These are phyloP conservation scores for Phodopus roborovskii DNA, from an alignment of 2,113 vertebrate genomes.

Conservation along the genomic window DNA sequence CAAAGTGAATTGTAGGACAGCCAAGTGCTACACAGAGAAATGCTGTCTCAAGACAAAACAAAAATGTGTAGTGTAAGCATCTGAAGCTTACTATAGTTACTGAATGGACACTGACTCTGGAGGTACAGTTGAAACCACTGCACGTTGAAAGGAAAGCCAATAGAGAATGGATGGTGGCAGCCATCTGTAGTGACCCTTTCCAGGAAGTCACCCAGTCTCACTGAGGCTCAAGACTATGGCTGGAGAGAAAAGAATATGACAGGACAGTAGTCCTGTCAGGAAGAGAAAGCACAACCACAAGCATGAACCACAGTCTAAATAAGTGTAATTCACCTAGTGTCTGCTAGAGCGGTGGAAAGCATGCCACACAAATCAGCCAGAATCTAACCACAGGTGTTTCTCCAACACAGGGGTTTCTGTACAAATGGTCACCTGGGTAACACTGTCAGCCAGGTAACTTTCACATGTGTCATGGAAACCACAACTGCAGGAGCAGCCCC, in stretches of 20 bases:
- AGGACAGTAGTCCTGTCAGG: neutral
- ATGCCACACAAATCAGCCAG: neutral
- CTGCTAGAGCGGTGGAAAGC: neutral
- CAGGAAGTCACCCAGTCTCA: neutral
- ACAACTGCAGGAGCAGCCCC: neutral
- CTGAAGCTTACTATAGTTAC: neutral
- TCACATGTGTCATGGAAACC: fast-evolving
- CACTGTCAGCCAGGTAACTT: neutral
- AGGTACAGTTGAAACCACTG: neutral
- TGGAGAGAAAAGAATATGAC: neutral
- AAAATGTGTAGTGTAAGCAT: neutral
- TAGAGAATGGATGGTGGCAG: neutral
- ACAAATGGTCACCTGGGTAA: neutral
- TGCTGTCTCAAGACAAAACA: too few species aligned
- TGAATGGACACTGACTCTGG: neutral
- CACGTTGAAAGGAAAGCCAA: neutral
- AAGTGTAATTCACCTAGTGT: neutral
- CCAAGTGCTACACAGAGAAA: too few species aligned
- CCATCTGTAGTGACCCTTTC: neutral
- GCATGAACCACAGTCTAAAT: neutral
- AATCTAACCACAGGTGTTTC: neutral
- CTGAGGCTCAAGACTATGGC: neutral
- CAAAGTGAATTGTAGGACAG: too few species aligned
- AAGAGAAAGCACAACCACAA: neutral
- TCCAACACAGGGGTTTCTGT: neutral